phyloP scores from a whole-genome alignment of 2,888 invertebrate species.

The Aphodius sticticus region DNA sequence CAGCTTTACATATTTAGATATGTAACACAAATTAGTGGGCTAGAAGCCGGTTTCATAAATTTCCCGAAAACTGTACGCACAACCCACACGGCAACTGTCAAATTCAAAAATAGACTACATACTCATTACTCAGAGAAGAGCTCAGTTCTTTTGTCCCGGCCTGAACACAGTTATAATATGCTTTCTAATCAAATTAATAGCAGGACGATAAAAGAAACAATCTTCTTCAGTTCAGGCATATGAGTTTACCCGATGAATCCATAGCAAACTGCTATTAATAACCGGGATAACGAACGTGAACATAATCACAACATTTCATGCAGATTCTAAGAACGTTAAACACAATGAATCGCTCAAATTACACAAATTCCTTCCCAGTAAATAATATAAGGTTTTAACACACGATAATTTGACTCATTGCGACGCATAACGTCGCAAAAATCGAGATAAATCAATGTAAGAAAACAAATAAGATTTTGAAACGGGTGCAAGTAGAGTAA shows the following conservation, averaged over 20 bases:
- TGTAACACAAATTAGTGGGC: neutral
- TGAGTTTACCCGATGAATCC: too few relatives aligned
- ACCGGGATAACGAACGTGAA: neutral
- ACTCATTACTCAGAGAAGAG: neutral
- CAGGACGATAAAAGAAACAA: neutral
- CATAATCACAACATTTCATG: neutral
- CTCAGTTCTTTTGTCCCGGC: neutral
- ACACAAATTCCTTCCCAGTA: neutral
- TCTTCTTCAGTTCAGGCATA: neutral
- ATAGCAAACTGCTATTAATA: neutral
- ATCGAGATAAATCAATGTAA: slow-evolving; percentile 35
- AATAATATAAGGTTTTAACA: neutral
- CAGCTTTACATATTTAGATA: too few relatives aligned
- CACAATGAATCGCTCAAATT: neutral
- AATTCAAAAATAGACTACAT: neutral
- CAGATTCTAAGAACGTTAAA: neutral
- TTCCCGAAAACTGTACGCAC: neutral
- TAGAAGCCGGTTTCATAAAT: neutral
- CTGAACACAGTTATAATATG: neutral
- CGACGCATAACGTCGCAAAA: slow-evolving; percentile 10
- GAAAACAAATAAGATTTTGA: slow-evolving; percentile 18
- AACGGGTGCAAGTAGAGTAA: neutral
- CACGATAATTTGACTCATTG: neutral
- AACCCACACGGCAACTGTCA: neutral
- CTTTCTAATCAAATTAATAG: neutral